Percentiles rank a stretch among this genome's conserved stretches.
Evolutionary conservation across 2,113 vertebrate species (phyloP).

Genomic region (Erythrocercus mccallii): DNA sequence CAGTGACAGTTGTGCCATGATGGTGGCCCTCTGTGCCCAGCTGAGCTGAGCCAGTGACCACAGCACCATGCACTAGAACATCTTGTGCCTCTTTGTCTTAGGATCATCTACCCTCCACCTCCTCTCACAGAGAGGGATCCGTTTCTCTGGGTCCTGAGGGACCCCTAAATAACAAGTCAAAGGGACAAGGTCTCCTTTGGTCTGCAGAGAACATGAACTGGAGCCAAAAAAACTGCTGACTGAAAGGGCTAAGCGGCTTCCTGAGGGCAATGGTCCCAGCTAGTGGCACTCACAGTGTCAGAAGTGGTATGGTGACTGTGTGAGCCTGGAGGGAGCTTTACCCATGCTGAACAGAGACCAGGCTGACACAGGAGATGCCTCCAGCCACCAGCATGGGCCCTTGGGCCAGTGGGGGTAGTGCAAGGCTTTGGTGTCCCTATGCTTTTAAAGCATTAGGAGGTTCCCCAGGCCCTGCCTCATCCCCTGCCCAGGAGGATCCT

Average conservation of each 20-base stretch:
- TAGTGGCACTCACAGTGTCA: background rate
- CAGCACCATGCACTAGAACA: fast-evolving
- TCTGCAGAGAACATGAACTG: background rate
- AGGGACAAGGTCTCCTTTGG: background rate
- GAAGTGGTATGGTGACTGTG: background rate
- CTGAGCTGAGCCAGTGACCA: background rate
- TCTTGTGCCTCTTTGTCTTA: background rate
- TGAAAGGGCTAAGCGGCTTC: background rate
- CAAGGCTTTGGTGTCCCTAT: background rate
- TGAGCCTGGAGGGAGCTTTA: background rate
- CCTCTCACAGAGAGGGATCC: background rate
- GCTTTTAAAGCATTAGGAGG: background rate
- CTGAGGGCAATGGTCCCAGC: background rate
- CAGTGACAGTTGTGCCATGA: fast-evolving
- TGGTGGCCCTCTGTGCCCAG: background rate
- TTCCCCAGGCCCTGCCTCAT: background rate
- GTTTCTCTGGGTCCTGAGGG: background rate
- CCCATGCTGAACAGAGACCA: background rate
- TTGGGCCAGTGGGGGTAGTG: fast-evolving
- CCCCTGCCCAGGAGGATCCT: background rate
- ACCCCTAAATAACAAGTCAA: background rate
- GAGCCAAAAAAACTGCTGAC: background rate
- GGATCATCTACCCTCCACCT: background rate
- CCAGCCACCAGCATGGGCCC: fast-evolving
- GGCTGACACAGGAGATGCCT: background rate